These are phyloP conservation scores for Eupithecia inturbata DNA, from an alignment of 2,888 invertebrate species.

Conservation along the genomic window DNA sequence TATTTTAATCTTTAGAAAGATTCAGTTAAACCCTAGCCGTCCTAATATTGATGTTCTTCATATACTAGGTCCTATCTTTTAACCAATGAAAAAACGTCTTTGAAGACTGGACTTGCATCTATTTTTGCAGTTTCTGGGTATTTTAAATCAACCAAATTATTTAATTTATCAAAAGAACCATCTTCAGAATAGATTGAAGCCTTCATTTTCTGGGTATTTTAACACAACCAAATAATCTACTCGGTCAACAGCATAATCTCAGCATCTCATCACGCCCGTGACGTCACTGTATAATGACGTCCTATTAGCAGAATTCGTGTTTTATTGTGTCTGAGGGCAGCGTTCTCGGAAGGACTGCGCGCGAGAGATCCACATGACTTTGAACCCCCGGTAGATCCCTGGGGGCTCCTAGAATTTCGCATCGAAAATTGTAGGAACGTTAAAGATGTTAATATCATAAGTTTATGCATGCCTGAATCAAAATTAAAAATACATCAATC, in stretches of 20 bases:
- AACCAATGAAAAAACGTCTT: background rate
- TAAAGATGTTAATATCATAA: background rate
- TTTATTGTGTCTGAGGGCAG: slow-evolving; percentile 12
- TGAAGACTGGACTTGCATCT: background rate
- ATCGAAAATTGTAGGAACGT: slow-evolving; percentile 14
- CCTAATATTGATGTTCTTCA: background rate
- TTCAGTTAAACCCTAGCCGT: background rate
- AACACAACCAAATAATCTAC: background rate
- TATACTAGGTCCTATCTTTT: background rate
- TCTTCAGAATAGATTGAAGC: no score
- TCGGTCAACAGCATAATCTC: background rate
- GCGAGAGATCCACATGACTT: background rate
- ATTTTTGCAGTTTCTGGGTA: background rate
- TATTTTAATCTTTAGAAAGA: no score
- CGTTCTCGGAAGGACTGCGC: slow-evolving; percentile 9
- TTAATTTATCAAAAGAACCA: background rate
- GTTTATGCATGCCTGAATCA: no score
- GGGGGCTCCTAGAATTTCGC: background rate
- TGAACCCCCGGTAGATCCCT: background rate
- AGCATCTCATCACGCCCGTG: background rate
- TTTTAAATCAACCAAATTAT: background rate
- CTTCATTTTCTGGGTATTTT: no score
- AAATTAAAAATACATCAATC: no score
- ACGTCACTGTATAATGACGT: slow-evolving; percentile 6
- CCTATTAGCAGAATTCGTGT: background rate